Percentiles rank a stretch among this genome's conserved stretches.
Evolutionary conservation across 2,113 vertebrate genomes (phyloP).

Genomic region (Mus spicilegus): DNA sequence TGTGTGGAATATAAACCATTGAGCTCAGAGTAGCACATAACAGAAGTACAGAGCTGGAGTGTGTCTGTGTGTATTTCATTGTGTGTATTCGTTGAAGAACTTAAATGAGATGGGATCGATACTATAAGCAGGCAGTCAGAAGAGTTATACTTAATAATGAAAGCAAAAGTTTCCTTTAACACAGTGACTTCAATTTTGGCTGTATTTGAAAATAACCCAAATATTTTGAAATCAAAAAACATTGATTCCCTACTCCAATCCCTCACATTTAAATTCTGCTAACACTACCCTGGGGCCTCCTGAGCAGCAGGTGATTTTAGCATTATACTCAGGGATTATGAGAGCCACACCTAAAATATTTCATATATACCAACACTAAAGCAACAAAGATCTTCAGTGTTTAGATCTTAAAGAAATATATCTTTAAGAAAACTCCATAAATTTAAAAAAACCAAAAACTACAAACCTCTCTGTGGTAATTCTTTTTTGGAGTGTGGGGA

Average conservation of each 20-base stretch:
- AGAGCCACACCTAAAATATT: neutral
- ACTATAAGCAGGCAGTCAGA: neutral
- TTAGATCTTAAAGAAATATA: neutral
- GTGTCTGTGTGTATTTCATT: neutral
- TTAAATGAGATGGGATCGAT: neutral
- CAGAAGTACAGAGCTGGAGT: neutral
- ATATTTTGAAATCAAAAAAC: neutral
- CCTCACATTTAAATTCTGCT: neutral
- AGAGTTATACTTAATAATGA: neutral
- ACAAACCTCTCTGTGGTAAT: neutral
- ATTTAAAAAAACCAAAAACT: neutral
- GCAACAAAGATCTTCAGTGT: neutral
- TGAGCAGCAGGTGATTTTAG: neutral
- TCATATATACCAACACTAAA: neutral
- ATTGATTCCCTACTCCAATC: accelerated
- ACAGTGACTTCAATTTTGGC: neutral
- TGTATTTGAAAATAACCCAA: constrained; percentile 6
- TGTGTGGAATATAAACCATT: neutral
- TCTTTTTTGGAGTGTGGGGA: neutral
- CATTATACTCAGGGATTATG: neutral
- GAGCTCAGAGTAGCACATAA: neutral
- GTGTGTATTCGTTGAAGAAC: neutral
- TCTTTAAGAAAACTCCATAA: neutral
- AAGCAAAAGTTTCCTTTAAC: constrained; percentile 27
- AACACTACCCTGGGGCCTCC: neutral